Evolutionary conservation across 2,888 invertebrate species (phyloP).

Genomic region (Nasonia oneida): DNA sequence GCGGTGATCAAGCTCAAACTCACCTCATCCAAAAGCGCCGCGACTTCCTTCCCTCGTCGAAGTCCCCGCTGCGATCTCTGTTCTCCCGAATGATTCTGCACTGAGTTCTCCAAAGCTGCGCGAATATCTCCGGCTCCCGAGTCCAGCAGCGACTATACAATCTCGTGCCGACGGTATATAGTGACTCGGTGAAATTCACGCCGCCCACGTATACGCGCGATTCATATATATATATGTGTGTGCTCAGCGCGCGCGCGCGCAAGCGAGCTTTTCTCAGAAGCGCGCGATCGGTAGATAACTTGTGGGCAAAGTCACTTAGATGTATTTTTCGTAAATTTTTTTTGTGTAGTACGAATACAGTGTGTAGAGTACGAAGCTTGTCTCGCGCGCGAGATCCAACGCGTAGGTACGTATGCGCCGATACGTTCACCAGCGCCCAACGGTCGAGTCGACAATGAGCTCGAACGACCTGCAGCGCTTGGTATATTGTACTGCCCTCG

Average conservation of each 20-base stretch:
- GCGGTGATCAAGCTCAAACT: background rate
- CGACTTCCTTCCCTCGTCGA: background rate
- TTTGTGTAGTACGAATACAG: too few relatives aligned
- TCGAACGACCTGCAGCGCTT: background rate
- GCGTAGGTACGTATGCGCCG: background rate
- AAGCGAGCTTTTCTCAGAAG: constrained; percentile 17
- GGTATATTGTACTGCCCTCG: constrained; percentile 25
- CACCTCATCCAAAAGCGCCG: background rate
- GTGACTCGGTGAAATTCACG: constrained; percentile 27
- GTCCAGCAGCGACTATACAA: background rate
- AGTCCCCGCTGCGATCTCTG: background rate
- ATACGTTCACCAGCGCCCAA: constrained; percentile 21
- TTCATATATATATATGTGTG: too few relatives aligned
- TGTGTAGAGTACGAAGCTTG: too few relatives aligned
- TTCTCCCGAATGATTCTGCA: background rate
- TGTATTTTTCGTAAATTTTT: too few relatives aligned
- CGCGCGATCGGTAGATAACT: background rate
- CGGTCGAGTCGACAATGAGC: constrained; percentile 43
- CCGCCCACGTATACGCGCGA: background rate
- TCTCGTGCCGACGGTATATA: background rate
- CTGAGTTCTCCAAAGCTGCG: background rate
- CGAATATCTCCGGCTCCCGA: background rate
- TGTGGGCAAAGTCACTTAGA: too few relatives aligned
- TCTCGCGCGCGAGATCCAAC: background rate
- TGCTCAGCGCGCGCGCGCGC: too few relatives aligned